Conservation (phyloP, 2,113 vertebrate genomes). For the Elgaria multicarinata region DNA sequence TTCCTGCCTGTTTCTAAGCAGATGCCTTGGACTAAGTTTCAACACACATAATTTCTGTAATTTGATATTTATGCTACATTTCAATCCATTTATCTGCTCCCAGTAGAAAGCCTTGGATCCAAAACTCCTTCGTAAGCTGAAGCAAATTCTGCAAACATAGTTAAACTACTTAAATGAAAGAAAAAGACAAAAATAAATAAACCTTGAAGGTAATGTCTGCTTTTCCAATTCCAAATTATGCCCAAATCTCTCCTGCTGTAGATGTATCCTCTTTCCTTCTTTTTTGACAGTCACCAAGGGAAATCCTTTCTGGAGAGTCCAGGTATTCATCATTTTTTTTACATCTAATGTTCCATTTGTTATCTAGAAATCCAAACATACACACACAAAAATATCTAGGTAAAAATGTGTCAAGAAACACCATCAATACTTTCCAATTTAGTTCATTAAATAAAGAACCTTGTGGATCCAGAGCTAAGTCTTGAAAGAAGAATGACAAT, state of each 20-base stretch:
- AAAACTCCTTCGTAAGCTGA: neutral
- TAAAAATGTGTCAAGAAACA: neutral
- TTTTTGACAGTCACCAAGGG: conserved; percentile 89
- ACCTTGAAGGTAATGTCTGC: conserved; percentile 78
- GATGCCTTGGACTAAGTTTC: neutral
- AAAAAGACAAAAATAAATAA: neutral
- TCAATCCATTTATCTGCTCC: conserved; percentile 11
- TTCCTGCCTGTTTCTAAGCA: neutral
- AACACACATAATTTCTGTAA: neutral
- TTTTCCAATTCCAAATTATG: conserved; percentile 77
- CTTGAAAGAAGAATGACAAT: neutral
- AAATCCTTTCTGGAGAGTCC: conserved; percentile 94
- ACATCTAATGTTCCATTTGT: conserved; percentile 81
- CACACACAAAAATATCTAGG: neutral
- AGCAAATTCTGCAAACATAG: neutral
- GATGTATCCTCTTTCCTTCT: conserved; percentile 77
- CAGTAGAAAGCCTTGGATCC: neutral
- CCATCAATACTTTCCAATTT: neutral
- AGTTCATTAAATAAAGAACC: neutral
- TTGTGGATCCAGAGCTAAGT: neutral
- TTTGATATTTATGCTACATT: neutral
- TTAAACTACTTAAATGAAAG: conserved; percentile 20
- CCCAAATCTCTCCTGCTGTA: conserved; percentile 89
- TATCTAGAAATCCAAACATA: conserved; percentile 70
- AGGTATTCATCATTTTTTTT: conserved; percentile 91